These are phyloP conservation scores for Solenopsis fugax DNA, from an alignment of 1,140 invertebrate species.

Conservation along the genomic window DNA sequence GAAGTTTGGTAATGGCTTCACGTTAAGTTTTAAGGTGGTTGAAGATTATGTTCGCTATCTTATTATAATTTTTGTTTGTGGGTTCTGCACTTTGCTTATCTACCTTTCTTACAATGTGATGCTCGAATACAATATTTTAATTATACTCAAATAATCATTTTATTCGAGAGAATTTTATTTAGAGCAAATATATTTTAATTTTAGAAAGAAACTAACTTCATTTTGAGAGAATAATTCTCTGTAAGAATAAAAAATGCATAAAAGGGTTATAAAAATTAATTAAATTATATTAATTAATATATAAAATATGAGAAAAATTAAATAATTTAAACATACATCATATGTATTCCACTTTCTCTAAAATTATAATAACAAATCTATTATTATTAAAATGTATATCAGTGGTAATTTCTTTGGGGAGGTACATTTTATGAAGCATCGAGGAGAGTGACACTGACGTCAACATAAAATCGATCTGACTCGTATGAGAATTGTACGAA, in stretches of 20 bases:
- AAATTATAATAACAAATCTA: not conserved
- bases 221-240: not conserved
- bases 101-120: not conserved
- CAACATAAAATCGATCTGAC: conserved; percentile 44
- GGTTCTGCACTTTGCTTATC: conserved; percentile 1
- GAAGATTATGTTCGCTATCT: conserved; percentile 4
- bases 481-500: conserved; percentile 54
- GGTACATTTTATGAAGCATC: conserved; percentile 31
- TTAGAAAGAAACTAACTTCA: not conserved
- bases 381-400: conserved; percentile 18
- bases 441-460: not conserved
- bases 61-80: conserved; percentile 27
- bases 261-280: not conserved
- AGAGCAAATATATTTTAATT: not conserved
- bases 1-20: conserved; percentile 55
- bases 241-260: not conserved
- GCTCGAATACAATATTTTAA: not conserved
- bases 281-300: too few relatives aligned
- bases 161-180: not conserved
- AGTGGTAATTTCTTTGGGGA: not conserved
- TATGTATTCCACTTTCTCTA: not conserved
- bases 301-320: not conserved
- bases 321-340: conserved; percentile 1
- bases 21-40: conserved; percentile 52
- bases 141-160: not conserved